Conservation (phyloP, 2,797 vertebrate species). For the Columba guinea region DNA sequence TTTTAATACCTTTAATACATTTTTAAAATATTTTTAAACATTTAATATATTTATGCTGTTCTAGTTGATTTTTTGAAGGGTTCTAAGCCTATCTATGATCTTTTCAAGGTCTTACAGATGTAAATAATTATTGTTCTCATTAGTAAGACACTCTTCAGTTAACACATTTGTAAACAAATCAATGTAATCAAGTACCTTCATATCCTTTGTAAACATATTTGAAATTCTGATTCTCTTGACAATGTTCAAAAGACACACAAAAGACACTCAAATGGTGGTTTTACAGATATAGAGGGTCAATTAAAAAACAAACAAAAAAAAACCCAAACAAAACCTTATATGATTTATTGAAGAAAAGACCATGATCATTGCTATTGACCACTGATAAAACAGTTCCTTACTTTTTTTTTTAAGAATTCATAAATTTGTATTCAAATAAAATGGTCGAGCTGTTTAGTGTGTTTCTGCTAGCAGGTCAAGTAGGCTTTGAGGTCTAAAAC, state of each 20-base stretch:
- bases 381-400: neutral
- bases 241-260: neutral
- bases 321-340: rapidly evolving
- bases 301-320: too few relatives aligned
- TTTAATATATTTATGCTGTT: neutral
- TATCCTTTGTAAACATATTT: neutral
- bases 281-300: neutral
- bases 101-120: neutral
- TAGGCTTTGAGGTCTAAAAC: neutral
- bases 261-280: neutral
- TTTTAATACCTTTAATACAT: neutral
- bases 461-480: neutral
- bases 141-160: neutral
- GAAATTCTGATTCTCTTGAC: neutral
- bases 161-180: neutral
- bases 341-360: neutral
- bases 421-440: neutral
- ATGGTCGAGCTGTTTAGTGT: neutral
- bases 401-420: neutral
- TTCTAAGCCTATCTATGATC: neutral
- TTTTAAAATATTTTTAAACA: rapidly evolving
- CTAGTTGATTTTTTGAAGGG: neutral
- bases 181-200: neutral
- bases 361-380: neutral
- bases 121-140: neutral